These are phyloP conservation scores for Ornithoptera priamus DNA, from an alignment of 2,888 invertebrate species.

Conservation along the genomic window DNA sequence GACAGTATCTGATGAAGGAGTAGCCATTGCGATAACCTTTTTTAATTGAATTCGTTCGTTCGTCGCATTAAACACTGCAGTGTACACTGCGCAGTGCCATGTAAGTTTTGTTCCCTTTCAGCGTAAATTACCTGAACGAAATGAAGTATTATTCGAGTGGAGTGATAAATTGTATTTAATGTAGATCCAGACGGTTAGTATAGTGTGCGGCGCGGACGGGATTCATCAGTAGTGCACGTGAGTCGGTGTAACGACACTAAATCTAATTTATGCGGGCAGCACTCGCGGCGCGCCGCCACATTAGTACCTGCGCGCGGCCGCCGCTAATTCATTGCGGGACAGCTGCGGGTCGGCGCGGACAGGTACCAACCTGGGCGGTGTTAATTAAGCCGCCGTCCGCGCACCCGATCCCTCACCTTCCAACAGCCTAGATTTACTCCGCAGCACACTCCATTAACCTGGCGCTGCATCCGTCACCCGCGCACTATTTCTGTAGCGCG, in stretches of 20 bases:
- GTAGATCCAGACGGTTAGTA: too few relatives aligned
- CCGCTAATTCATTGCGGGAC: conserved; percentile 32
- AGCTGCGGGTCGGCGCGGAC: conserved; percentile 27
- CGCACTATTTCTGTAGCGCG: conserved; percentile 32
- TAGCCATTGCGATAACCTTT: too few relatives aligned
- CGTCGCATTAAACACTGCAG: too few relatives aligned
- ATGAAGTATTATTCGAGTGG: too few relatives aligned
- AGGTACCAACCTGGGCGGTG: conserved; percentile 46
- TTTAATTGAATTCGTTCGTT: too few relatives aligned
- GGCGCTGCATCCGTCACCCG: conserved; percentile 50
- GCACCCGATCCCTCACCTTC: conserved; percentile 45
- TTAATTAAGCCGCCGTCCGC: conserved; percentile 41
- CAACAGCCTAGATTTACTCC: conserved; percentile 53
- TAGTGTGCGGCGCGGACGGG: background rate
- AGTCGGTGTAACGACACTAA: conserved; percentile 16
- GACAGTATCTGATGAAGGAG: too few relatives aligned
- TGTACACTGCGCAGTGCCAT: too few relatives aligned
- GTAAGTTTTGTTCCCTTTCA: too few relatives aligned
- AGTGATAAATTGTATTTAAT: too few relatives aligned
- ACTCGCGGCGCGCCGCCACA: background rate
- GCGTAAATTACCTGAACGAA: too few relatives aligned
- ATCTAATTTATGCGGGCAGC: conserved; percentile 8
- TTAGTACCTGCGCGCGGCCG: conserved; percentile 17
- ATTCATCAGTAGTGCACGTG: background rate
- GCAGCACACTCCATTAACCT: conserved; percentile 57